These are phyloP conservation scores for Caiman crocodilus DNA, from an alignment of 2,797 vertebrate species.

Conservation along the genomic window DNA sequence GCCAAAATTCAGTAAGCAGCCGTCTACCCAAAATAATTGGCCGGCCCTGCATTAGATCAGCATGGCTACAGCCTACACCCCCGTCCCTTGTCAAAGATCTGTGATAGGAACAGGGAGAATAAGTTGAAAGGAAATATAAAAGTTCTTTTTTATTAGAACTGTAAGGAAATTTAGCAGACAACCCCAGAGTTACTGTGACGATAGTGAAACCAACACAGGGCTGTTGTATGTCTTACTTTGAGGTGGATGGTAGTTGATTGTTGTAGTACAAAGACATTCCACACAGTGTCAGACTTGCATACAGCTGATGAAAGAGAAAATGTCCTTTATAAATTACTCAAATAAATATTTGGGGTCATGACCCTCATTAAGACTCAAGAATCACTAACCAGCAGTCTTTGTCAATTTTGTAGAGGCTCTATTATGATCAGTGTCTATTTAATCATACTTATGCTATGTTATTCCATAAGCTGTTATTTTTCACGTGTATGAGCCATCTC, in stretches of 20 bases:
- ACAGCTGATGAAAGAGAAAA: fast-evolving
- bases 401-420: neutral
- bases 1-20: too few species aligned
- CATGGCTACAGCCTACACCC: too few species aligned
- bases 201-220: neutral
- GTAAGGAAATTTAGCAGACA: neutral
- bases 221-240: neutral
- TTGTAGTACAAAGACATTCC: neutral
- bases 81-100: neutral
- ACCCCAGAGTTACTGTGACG: neutral
- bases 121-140: neutral
- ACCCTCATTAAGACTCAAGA: neutral
- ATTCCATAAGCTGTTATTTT: neutral
- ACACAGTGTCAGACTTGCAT: constrained; percentile 9
- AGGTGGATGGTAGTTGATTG: neutral
- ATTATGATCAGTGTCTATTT: neutral
- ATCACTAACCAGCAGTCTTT: neutral
- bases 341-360: neutral
- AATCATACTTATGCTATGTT: neutral
- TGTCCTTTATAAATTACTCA: neutral
- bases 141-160: neutral
- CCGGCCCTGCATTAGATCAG: too few species aligned
- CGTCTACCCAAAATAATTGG: too few species aligned
- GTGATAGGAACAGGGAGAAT: neutral
- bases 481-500: neutral